phyloP scores from a whole-genome alignment of 2,797 vertebrate genomes.

The Chaetophractus vellerosus region DNA sequence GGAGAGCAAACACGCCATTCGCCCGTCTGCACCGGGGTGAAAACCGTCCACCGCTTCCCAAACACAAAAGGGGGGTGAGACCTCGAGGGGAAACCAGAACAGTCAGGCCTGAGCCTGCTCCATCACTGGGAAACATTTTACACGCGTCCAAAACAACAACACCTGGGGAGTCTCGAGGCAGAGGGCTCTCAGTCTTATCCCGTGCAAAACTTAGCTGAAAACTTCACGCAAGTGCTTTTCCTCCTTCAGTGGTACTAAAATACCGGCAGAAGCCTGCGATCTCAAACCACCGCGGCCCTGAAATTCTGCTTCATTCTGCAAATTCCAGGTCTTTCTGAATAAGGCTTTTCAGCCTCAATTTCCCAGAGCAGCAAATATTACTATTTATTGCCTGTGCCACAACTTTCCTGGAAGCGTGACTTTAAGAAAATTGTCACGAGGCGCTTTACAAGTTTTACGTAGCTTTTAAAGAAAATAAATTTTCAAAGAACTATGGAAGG shows the following conservation, averaged over 20 bases:
- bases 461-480: conserved; percentile 15
- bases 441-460: neutral
- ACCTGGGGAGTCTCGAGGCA: neutral
- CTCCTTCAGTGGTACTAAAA: neutral
- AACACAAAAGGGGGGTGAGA: neutral
- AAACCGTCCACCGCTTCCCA: neutral
- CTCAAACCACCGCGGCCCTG: neutral
- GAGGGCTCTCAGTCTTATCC: neutral
- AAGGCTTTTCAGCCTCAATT: neutral
- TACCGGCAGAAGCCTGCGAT: neutral
- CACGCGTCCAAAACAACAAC: neutral
- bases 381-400: neutral
- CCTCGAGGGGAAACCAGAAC: neutral
- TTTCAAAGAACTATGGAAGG: neutral
- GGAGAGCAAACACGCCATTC: conserved; percentile 16
- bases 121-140: fast-evolving
- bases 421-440: neutral
- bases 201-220: neutral
- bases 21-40: neutral
- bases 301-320: neutral
- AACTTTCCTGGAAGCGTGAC: neutral
- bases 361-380: neutral
- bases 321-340: fast-evolving
- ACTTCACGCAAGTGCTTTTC: neutral
- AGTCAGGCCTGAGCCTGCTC: fast-evolving